Percentiles rank a stretch among this genome's conserved stretches.
These are phyloP conservation scores for Clarias platycephalus DNA, from an alignment of 2,797 vertebrate genomes.

Conservation along the genomic window DNA sequence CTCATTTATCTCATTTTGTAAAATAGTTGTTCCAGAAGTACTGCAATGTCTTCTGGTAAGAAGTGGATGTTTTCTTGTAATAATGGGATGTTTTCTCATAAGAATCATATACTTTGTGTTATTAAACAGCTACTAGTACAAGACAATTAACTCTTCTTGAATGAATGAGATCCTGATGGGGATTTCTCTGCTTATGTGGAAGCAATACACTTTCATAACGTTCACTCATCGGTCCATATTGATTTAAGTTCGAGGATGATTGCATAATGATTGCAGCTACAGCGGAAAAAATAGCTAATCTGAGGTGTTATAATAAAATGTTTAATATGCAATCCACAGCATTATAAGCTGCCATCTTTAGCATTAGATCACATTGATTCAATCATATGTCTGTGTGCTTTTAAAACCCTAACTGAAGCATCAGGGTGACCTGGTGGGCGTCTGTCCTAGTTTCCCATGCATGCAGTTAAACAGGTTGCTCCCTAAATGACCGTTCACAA, in stretches of 20 bases:
- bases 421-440: not conserved
- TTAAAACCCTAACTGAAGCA: not conserved
- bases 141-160: not conserved
- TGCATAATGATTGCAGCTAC: not conserved
- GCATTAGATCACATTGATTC: not conserved
- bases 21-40: not conserved
- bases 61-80: not conserved
- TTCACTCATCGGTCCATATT: not conserved
- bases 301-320: not conserved
- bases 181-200: not conserved
- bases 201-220: not conserved
- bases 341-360: not conserved
- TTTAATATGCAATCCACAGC: conserved; percentile 1
- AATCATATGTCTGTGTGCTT: not conserved
- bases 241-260: not conserved
- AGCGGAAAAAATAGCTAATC: not conserved
- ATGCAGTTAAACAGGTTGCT: not conserved
- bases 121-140: not conserved
- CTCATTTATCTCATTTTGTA: not conserved
- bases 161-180: not conserved
- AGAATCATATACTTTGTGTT: not conserved
- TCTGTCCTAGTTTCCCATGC: conserved; percentile 2
- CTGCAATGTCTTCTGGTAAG: not conserved
- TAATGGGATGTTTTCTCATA: not conserved
- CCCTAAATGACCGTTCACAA: not conserved